Conservation (phyloP, 2,888 invertebrate species). For the Diarsia rubi region DNA sequence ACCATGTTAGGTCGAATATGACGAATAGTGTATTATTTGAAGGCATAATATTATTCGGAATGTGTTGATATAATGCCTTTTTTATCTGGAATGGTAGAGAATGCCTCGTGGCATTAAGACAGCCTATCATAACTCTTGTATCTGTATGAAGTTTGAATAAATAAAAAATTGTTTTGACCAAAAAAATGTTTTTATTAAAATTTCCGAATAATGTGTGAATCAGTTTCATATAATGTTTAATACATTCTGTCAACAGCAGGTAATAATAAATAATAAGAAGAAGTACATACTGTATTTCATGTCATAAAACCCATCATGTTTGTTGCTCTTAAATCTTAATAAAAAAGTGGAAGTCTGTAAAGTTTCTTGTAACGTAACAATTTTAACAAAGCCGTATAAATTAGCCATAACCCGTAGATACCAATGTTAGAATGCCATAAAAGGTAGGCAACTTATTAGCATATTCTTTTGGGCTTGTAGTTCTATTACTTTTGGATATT, state of each 20-base stretch:
- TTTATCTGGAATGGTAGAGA: too few species aligned
- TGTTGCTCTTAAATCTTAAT: background rate
- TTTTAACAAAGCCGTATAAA: conserved; percentile 25
- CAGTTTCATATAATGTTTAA: background rate
- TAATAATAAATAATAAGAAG: too few species aligned
- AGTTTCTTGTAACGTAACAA: background rate
- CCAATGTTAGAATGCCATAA: conserved; percentile 26
- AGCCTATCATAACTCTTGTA: too few species aligned
- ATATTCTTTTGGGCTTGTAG: conserved; percentile 22
- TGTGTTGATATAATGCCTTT: background rate
- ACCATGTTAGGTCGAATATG: background rate
- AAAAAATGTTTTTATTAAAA: background rate
- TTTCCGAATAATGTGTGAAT: background rate
- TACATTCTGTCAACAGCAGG: background rate
- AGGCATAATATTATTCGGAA: background rate
- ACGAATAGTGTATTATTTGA: conserved; percentile 15
- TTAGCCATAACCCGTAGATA: conserved; percentile 30
- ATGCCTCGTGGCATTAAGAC: too few species aligned
- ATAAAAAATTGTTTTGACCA: background rate
- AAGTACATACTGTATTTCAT: background rate
- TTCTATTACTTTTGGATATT: conserved; percentile 14
- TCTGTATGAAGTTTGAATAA: too few species aligned
- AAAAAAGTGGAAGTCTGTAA: background rate
- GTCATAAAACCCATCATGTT: background rate
- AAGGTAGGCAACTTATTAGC: conserved; percentile 25